Evolutionary conservation across 1,140 invertebrate genomes (phyloP), one percentile per base, ranked within the genome.

Genomic region (Ephestia elutella): DNA sequence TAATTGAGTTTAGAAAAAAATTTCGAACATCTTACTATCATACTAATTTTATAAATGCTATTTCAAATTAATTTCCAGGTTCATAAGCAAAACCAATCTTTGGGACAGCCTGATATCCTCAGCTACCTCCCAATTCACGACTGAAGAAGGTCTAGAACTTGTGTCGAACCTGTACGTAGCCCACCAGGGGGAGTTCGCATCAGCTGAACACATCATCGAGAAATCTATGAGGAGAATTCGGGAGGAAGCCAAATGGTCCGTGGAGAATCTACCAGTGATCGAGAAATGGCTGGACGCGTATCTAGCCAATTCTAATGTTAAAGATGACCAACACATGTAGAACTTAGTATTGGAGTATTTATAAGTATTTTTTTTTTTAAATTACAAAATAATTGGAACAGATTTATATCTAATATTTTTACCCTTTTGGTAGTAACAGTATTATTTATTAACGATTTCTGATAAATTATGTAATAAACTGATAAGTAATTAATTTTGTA

Each of bases 91-190:
- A 71, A 91, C 91, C 0, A 92, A 92, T 66, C 75, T 95, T 11
- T 95, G 94, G 94, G 91, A 94, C 57, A 92, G 90, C 68, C 82
- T 95, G 5, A 91, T 95, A 11, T 91, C 92, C 50, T 92, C 92
- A 9, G 93, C 93, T 0, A 94, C 93, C 0, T 92, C 91, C 0
- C 90, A 91, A 10, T 95, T 95, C 72, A 93, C 92, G 30, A 94
- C 93, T 0, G 90, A 94, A 71, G 90, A 92, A 60, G 94, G 93
- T 9, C 86, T 93, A 19, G 90, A 93, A 35, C 90, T 92, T 84
- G 93, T 94, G 0, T 89, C 89, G 0, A 89, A 91, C 30, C 68
- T 94, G 0, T 93, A 93, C 55, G 78, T 89, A 7, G 70, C 90
- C 30, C 88, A 90, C 49, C 82, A 90, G 60, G 90, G 89, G 0